Percentiles rank a stretch among this genome's conserved stretches.
Conservation (phyloP, 2,888 invertebrate species). For the Melanchra persicariae region DNA sequence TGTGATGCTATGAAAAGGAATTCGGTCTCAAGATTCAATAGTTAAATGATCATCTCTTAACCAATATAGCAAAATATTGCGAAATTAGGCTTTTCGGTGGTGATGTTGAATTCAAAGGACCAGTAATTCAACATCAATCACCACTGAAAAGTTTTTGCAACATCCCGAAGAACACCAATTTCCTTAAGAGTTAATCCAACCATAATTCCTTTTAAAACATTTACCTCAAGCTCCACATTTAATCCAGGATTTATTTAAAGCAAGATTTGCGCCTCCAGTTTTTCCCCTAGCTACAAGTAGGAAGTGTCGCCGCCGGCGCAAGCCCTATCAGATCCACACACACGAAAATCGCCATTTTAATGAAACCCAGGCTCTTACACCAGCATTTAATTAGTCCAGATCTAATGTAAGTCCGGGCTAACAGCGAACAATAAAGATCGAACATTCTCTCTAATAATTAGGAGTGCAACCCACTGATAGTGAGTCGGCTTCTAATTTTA, state of each 20-base stretch:
- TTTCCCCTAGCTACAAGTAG: constrained; percentile 65
- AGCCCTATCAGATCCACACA: constrained; percentile 86
- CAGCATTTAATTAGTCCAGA: constrained; percentile 87
- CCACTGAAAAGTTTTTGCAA: not conserved
- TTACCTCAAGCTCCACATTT: constrained; percentile 47
- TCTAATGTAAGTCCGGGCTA: constrained; percentile 78
- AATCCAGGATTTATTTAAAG: constrained; percentile 64
- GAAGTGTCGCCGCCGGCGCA: constrained; percentile 69
- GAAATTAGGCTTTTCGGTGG: too few relatives aligned
- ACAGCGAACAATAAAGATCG: constrained; percentile 88
- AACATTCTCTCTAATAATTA: constrained; percentile 88
- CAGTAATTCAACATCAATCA: not conserved
- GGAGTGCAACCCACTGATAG: constrained; percentile 83
- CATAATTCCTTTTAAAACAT: constrained; percentile 50
- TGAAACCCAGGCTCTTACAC: constrained; percentile 76
- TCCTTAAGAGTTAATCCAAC: constrained; percentile 6
- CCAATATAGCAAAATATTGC: too few relatives aligned
- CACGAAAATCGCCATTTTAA: constrained; percentile 88
- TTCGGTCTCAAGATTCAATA: not conserved
- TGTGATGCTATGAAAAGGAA: not conserved
- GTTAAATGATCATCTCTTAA: not conserved
- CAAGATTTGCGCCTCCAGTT: constrained; percentile 63
- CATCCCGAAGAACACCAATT: not conserved
- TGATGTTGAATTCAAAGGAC: not conserved
- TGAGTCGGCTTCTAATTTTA: constrained; percentile 81